phyloP scores from a whole-genome alignment of 2,888 invertebrate species.

The Machimus atricapillus region DNA sequence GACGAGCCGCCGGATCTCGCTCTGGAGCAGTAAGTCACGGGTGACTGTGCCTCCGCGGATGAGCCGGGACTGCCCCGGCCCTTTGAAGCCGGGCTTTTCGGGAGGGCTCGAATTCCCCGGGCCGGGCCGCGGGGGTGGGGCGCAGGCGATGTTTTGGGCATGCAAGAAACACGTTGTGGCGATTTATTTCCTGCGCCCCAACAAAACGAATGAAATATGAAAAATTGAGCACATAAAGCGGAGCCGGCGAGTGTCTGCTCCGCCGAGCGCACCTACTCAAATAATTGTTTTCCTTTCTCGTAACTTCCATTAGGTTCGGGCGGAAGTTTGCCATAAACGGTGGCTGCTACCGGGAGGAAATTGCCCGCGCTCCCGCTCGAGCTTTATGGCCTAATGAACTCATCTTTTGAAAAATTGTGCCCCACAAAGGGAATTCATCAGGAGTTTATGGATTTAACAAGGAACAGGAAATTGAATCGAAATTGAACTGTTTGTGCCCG shows the following conservation, averaged over 20 bases:
- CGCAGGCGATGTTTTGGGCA: background rate
- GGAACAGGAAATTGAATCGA: conserved; percentile 3
- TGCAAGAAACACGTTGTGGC: conserved; percentile 7
- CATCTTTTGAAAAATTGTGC: conserved; percentile 3
- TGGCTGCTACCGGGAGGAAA: background rate
- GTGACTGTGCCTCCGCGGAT: background rate
- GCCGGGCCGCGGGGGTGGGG: background rate
- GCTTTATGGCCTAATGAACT: conserved; percentile 14
- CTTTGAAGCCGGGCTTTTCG: background rate
- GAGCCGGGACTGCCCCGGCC: background rate
- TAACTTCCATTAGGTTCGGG: conserved; percentile 11
- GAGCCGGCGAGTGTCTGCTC: conserved; percentile 1
- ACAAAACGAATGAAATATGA: conserved; percentile 39
- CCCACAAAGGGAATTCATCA: background rate
- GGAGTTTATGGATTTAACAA: background rate
- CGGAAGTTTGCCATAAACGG: background rate
- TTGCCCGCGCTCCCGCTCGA: background rate
- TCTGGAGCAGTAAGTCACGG: background rate
- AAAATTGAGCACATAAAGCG: conserved; percentile 30
- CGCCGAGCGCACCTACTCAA: background rate
- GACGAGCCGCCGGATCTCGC: background rate
- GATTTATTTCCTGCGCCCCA: conserved; percentile 19
- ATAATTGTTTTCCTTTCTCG: conserved; percentile 34
- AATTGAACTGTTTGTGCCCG: background rate
- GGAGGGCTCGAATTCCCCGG: background rate